These are phyloP conservation scores for Agapornis canus DNA, from an alignment of 2,797 vertebrate species.

Conservation along the genomic window DNA sequence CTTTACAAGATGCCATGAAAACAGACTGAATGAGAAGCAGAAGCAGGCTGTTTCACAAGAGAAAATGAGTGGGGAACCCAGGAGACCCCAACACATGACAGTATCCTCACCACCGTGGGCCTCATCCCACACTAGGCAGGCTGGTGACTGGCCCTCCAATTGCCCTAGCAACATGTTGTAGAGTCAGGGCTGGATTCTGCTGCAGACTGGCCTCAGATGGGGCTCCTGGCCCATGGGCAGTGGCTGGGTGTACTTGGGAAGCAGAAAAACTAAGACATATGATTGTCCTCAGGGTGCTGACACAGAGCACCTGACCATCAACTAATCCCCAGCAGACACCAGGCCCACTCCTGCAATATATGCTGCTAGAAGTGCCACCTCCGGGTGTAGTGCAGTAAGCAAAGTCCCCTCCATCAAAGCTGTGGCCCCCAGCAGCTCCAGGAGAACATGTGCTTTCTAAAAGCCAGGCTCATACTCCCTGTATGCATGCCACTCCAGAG, in stretches of 20 bases:
- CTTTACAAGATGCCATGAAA: background rate
- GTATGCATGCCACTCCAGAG: background rate
- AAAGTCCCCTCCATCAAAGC: background rate
- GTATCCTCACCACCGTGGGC: background rate
- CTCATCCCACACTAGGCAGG: background rate
- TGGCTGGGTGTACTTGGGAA: background rate
- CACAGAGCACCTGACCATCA: background rate
- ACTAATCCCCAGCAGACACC: background rate
- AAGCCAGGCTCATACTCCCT: background rate
- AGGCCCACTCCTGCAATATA: background rate
- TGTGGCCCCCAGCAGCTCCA: background rate
- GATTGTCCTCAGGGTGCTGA: too few relatives aligned
- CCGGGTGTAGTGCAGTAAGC: too few relatives aligned
- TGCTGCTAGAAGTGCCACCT: background rate
- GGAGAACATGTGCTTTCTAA: fast-evolving
- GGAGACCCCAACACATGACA: background rate
- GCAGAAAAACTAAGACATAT: background rate
- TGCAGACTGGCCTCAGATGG: background rate
- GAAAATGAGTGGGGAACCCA: fast-evolving
- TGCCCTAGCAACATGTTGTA: background rate
- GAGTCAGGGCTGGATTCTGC: background rate
- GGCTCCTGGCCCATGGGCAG: background rate
- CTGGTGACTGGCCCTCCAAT: background rate
- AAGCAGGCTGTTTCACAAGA: background rate
- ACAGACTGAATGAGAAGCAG: background rate